These are phyloP conservation scores for Dipus sagitta DNA, from an alignment of 2,797 vertebrate species.

Conservation along the genomic window DNA sequence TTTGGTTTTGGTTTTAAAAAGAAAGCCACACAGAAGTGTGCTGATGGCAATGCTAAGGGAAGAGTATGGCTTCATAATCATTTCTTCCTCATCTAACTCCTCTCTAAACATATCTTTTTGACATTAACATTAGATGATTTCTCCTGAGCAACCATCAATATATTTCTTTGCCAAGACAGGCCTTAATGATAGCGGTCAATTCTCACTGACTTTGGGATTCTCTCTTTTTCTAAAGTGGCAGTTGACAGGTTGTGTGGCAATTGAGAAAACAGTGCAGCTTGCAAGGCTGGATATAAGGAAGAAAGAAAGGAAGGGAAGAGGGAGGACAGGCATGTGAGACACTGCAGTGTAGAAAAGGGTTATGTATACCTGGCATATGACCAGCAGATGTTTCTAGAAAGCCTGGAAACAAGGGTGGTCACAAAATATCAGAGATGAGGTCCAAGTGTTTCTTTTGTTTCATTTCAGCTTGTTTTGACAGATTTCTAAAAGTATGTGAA, in stretches of 20 bases:
- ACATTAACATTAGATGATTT: neutral
- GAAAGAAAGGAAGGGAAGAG: neutral
- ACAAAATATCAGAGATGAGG: neutral
- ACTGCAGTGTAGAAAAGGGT: neutral
- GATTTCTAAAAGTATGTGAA: neutral
- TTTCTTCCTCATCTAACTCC: neutral
- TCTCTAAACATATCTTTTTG: neutral
- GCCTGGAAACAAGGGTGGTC: neutral
- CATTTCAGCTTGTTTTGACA: neutral
- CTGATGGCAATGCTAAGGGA: neutral
- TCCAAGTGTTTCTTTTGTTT: neutral
- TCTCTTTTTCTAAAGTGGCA: neutral
- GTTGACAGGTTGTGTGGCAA: neutral
- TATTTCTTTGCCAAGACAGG: neutral
- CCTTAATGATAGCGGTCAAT: neutral
- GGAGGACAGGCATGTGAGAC: rapidly evolving
- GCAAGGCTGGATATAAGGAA: neutral
- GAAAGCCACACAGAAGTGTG: rapidly evolving
- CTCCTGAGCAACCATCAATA: neutral
- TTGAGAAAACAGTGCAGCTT: no score
- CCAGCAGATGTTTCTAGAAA: neutral
- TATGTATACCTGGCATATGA: neutral
- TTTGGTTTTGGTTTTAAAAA: no score
- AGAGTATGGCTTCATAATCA: neutral
- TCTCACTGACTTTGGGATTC: neutral